phyloP scores from a whole-genome alignment of 2,888 invertebrate genomes.

The Lasioglossum vierecki region DNA sequence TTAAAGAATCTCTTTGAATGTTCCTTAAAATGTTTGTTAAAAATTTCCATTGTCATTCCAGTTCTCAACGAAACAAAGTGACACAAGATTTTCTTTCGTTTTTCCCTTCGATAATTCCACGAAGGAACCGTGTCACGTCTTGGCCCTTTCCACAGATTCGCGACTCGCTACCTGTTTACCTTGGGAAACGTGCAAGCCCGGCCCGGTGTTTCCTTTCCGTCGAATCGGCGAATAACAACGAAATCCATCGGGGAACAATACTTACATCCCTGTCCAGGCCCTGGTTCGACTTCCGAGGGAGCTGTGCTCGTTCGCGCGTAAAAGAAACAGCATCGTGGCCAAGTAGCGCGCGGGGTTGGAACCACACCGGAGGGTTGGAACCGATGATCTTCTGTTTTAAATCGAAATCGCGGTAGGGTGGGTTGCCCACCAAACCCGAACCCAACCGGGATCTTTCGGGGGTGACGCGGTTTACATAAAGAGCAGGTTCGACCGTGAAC shows the following conservation, averaged over 20 bases:
- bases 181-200: slow-evolving; percentile 45
- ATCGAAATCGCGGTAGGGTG: slow-evolving; percentile 63
- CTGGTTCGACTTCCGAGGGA: slow-evolving; percentile 9
- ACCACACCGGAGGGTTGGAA: background rate
- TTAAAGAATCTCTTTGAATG: no score
- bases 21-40: no score
- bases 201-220: slow-evolving; percentile 50
- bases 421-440: background rate
- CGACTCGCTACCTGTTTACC: slow-evolving; percentile 53
- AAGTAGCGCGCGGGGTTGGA: background rate
- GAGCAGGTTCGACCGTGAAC: slow-evolving; percentile 12
- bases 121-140: slow-evolving; percentile 23
- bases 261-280: slow-evolving; percentile 35
- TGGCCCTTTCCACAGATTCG: slow-evolving; percentile 19
- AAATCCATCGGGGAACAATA: slow-evolving; percentile 49
- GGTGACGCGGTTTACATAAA: slow-evolving; percentile 43
- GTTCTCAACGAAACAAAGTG: background rate
- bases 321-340: slow-evolving; percentile 30
- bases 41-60: no score
- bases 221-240: slow-evolving; percentile 50
- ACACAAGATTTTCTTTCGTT: no score
- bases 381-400: slow-evolving; percentile 56
- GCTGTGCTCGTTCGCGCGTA: slow-evolving; percentile 23
- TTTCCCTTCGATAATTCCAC: background rate
- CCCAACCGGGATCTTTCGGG: background rate